Conservation (phyloP, 2,113 vertebrate species). For the Bombycilla garrulus region DNA sequence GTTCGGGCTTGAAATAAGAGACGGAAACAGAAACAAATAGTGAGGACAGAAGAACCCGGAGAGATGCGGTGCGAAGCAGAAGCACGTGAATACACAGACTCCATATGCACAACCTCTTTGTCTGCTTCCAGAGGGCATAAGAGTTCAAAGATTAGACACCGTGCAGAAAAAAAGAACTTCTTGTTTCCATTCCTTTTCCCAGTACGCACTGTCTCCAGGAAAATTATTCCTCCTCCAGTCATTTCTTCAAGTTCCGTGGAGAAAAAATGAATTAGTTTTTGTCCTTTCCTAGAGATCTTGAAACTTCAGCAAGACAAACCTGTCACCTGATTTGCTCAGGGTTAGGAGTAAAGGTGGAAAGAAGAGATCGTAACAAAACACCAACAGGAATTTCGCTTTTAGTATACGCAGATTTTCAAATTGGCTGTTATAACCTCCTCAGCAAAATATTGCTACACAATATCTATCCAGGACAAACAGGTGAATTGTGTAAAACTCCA, state of each 20-base stretch:
- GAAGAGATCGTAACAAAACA: neutral
- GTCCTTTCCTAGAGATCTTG: neutral
- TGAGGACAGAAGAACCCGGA: neutral
- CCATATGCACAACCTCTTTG: neutral
- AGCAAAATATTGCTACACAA: neutral
- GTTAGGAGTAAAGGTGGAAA: neutral
- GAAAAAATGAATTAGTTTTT: neutral
- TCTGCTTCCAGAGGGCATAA: neutral
- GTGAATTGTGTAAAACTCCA: neutral
- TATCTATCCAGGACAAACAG: neutral
- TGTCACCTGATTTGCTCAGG: neutral
- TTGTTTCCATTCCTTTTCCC: neutral
- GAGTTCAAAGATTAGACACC: neutral
- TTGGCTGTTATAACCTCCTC: neutral
- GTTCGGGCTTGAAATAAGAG: neutral
- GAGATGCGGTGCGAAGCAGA: neutral
- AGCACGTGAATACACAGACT: neutral
- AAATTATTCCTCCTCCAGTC: neutral
- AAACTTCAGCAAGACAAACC: neutral
- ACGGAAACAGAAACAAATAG: neutral
- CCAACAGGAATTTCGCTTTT: rapidly evolving
- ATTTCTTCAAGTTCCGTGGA: neutral
- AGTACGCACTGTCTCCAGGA: neutral
- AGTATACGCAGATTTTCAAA: neutral
- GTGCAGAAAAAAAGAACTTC: neutral